Evolutionary conservation across 2,888 invertebrate genomes (phyloP).

Genomic region (Dryobotodes eremita): DNA sequence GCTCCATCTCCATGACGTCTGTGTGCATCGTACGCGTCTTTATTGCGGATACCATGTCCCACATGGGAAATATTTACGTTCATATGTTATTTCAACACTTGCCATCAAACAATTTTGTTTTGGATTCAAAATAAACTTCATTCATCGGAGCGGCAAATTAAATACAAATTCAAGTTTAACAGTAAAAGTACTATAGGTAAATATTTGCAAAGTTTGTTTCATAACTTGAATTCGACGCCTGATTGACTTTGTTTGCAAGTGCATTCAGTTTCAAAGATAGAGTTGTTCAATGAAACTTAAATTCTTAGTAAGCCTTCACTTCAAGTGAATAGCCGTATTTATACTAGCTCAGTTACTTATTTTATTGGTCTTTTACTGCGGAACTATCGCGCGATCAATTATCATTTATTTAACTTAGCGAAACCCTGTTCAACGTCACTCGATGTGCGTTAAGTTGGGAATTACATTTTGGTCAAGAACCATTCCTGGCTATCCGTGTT

Average conservation of each 20-base stretch:
- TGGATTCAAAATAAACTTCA: conserved; percentile 36
- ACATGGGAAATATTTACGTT: conserved; percentile 66
- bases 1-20: conserved; percentile 73
- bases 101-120: conserved; percentile 35
- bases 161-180: conserved; percentile 14
- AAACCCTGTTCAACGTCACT: conserved; percentile 72
- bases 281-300: conserved; percentile 51
- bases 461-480: conserved; percentile 74
- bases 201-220: conserved; percentile 24
- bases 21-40: conserved; percentile 68
- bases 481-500: conserved; percentile 69
- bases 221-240: conserved; percentile 16
- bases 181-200: conserved; percentile 7
- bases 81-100: conserved; percentile 46
- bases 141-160: conserved; percentile 14
- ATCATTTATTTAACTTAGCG: conserved; percentile 55
- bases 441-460: conserved; percentile 65
- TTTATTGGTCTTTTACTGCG: conserved; percentile 42
- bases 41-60: conserved; percentile 73
- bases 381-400: conserved; percentile 39
- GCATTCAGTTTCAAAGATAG: conserved; percentile 28
- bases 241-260: conserved; percentile 12
- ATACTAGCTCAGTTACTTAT: conserved; percentile 29
- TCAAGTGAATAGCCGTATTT: conserved; percentile 31
- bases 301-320: conserved; percentile 26